Conservation (phyloP, 2,797 vertebrate species). For the Neoniphon sammara region DNA sequence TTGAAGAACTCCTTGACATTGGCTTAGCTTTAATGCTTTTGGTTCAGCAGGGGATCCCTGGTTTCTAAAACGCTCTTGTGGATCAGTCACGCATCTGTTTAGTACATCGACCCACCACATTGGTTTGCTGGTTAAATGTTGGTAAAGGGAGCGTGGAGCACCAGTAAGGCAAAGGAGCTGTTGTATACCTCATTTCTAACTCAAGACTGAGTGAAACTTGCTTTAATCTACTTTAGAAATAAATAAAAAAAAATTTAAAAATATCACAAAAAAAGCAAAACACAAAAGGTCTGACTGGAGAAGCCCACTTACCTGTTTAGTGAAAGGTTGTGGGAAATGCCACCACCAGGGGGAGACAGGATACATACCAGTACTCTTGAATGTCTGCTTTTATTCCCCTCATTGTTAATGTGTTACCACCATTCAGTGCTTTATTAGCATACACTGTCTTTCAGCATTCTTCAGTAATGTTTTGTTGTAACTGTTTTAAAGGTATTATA, state of each 20-base stretch:
- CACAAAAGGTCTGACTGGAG: constrained; percentile 76
- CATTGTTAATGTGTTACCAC: not conserved
- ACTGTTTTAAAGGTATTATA: constrained; percentile 28
- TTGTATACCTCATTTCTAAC: constrained; percentile 99
- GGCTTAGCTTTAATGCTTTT: constrained; percentile 52
- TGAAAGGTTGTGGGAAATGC: constrained; percentile 75
- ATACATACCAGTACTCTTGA: constrained; percentile 76
- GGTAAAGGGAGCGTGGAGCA: constrained; percentile 60
- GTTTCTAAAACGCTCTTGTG: constrained; percentile 38
- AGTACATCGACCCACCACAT: constrained; percentile 55
- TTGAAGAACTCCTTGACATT: constrained; percentile 31
- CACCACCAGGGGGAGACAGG: constrained; percentile 82
- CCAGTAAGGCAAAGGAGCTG: constrained; percentile 86
- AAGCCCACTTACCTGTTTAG: constrained; percentile 75
- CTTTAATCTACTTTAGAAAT: constrained; percentile 90
- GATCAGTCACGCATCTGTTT: constrained; percentile 45
- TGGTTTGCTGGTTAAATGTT: constrained; percentile 60
- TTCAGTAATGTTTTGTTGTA: constrained; percentile 32
- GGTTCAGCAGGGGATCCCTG: constrained; percentile 38
- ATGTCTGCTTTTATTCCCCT: constrained; percentile 80
- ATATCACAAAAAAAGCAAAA: constrained; percentile 37
- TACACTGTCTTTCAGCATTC: constrained; percentile 76
- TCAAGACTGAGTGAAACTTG: constrained; percentile 90
- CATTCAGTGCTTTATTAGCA: constrained; percentile 70
- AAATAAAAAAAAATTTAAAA: constrained; percentile 44